Evolutionary conservation across 2,113 vertebrate species (phyloP), one percentile per base, ranked within the genome.

Genomic region (Nesoenas mayeri): DNA sequence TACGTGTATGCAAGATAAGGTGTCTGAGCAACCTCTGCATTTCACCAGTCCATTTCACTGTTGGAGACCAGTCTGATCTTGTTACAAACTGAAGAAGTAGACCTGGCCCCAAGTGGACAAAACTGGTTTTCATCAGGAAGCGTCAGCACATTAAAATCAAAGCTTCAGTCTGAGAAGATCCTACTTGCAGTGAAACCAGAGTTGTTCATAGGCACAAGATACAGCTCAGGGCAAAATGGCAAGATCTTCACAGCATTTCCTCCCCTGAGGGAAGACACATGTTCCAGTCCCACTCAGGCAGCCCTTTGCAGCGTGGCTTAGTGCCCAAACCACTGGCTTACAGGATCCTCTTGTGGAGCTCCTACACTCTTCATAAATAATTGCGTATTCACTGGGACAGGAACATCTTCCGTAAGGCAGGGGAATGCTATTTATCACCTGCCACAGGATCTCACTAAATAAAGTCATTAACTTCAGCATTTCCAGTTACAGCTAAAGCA

Each of bases 51-150:
- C n/a, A 17, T 57, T 69, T 57, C 3, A 1, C 69, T 87, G 47
- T 29, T 2, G 1, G 38, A 88, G 48, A 74, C 32, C 53, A 64
- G 50, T 82, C 51, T 88, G 57, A 79, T 71, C 66, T 53, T 40
- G 79, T 60, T 69, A 56, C 25, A 38, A 60, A 77, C 72, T 29
- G 20, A 58, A 75, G 53, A 50, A 85, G 42, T 12, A 69, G 58
- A 58, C 29, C 51, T 81, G 54, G 89, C 51, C 60, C 28, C 21
- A 78, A 48, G 34, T 85, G 74, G 64, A 65, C 64, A 81, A 75
- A 80, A 81, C 47, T 42, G 79, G 60, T 81, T 95, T 90, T 92
- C 60, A 74, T 78, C 73, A 81, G 48, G 60, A 85, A 93, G 74
- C 2, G 1, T 70, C 70, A 93, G 74, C 70, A 65, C 56, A 42